Base-by-base conservation (phyloP, 2,113 vertebrate genomes). In the Zosterops hypoxanthus region DNA sequence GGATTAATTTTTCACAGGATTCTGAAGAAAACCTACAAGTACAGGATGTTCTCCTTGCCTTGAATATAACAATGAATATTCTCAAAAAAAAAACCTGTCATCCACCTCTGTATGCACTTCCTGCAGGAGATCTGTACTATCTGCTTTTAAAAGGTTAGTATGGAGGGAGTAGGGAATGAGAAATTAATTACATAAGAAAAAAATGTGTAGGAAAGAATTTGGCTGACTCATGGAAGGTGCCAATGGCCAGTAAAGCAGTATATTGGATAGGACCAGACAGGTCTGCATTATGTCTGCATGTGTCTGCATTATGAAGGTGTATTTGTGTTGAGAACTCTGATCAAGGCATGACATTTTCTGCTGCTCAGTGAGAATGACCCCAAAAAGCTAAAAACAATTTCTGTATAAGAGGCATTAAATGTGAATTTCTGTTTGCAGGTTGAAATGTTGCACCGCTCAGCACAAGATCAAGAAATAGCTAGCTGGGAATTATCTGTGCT, bases 321-420 rank as follows among this genome's bases (percentile, higher is more conserved):
- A 1, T 33, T n/a, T 55, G 11, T 34, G 7, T 16, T 39, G 12
- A 33, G 34, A 83, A 16, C 0, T 4, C 29, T 50, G 33, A 33
- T 25, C 13, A 42, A 39, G 6, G 3, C 11, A 63, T 9, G 3
- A 46, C 26, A 9, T 72, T 64, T 80, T 60, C 39, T 59, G 7
- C 4, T 85, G 14, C 6, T 75, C 42, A 31, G 5, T 36, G 8
- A 19, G 11, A 82, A 84, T 33, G 11, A n/a, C 11, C 11, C 24
- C 34, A 33, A 55, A 79, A 84, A 22, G 34, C 9, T 34, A 21
- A 46, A 63, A 50, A 21, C 1, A 55, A 5, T 1, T 26, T 75
- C 31, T 64, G 4, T 49, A 25, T n/a, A 92, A 68, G 6, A 2
- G 1, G 0, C 0, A 0, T 73, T 82, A 71, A 63, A 79, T 44